phyloP scores from a whole-genome alignment of 2,797 vertebrate genomes.

The Acridotheres tristis region DNA sequence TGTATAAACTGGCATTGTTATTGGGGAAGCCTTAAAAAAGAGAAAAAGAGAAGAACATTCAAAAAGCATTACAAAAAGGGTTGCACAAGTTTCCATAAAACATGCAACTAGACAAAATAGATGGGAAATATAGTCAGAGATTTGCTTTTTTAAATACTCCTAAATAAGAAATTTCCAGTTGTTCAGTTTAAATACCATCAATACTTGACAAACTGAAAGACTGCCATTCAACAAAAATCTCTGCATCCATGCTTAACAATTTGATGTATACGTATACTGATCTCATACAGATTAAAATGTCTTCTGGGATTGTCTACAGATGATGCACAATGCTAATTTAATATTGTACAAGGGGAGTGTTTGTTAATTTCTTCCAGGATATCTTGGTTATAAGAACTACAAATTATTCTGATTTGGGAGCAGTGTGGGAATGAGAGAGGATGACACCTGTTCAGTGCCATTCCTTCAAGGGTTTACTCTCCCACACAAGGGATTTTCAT shows the following conservation, averaged over 20 bases:
- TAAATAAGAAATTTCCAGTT: not conserved
- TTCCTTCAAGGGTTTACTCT: not conserved
- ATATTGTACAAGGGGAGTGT: not conserved
- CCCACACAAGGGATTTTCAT: conserved; percentile 1
- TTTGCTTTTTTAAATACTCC: not conserved
- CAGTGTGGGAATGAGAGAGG: not conserved
- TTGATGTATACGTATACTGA: not conserved
- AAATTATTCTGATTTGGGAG: conserved; percentile 2
- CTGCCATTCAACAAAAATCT: not conserved
- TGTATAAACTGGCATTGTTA: not conserved
- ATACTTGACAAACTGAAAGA: not conserved
- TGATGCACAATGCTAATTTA: not conserved
- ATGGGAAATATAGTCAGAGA: not conserved
- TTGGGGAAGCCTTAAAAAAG: not conserved
- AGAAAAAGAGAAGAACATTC: not conserved
- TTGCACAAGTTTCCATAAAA: not conserved
- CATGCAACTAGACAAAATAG: not conserved
- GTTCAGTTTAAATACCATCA: not conserved
- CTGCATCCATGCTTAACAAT: not conserved
- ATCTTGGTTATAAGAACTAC: not conserved
- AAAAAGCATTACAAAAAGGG: not conserved
- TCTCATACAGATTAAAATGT: not conserved
- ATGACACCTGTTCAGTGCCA: conserved; percentile 8
- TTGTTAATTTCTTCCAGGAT: not conserved
- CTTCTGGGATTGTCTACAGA: not conserved